These are phyloP conservation scores for Bos taurus DNA, from an alignment of 2,113 vertebrate genomes.

Conservation along the genomic window ARS-UCD2.0 NC_037340.1:58741501-58742000, in stretches of 20 bases:
- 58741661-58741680: accelerated
- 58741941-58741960: not conserved
- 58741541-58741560: not conserved
- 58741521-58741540: too few species aligned
- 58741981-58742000: not conserved
- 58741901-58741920: not conserved
- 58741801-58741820: accelerated
- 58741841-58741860: not conserved
- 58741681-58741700: accelerated
- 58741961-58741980: not conserved
- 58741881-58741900: not conserved
- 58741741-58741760: too few species aligned
- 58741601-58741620: too few species aligned
- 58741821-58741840: accelerated
- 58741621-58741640: too few species aligned
- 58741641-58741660: not conserved
- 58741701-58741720: accelerated
- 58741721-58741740: not conserved
- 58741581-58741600: too few species aligned
- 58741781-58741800: not conserved
- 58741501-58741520: too few species aligned
- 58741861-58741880: not conserved
- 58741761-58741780: not conserved
- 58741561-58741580: accelerated
- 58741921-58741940: not conserved